Base-by-base conservation (phyloP, 2,113 vertebrate genomes). In the Dissostichus mawsoni region DNA sequence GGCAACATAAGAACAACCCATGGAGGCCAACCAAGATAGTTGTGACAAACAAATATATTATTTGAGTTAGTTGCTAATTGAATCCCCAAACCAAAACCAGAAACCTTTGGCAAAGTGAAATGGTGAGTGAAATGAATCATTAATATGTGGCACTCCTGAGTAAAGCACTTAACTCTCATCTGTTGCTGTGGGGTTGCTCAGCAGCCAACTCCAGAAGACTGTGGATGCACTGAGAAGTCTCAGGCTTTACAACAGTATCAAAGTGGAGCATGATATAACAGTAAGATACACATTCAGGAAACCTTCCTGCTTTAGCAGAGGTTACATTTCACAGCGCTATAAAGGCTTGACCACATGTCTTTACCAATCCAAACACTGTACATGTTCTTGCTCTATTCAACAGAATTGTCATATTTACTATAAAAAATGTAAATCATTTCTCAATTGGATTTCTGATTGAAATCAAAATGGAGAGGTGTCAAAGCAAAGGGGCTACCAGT, bases 1-100 rank as follows among this genome's bases (percentile, higher is more conserved):
- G 76, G 72, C 33, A 81, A 80, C 78, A 81, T 69, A 78, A 65
- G 48, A 90, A 87, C 85, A 85, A 76, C 62, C 69, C 11, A 41
- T 48, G 73, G 50, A 79, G 47, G 20, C 52, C 62, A 58, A 53
- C 23, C 58, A 70, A 55, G 56, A 70, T 45, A n/a, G 5, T n/a
- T 50, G 10, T 29, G 8, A 23, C 14, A 47, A 65, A 55, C 7
- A 10, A 0, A 23, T 56, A 20, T 3, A 74, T 13, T 16, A 76
- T 17, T 51, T 55, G 45, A 45, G 7, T 66, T 9, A 44, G 11
- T 41, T 59, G 16, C 12, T 36, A 25, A 55, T 83, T 69, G 12
- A 70, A 47, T 41, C 2, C n/a, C 11, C n/a, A 56, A 61, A 69
- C 52, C 10, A 50, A 11, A 74, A 47, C 18, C 17, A 14, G 29